Evolutionary conservation across 2,113 vertebrate species (phyloP), one percentile per base, ranked within the genome.

Genomic region (Setophaga coronata): DNA sequence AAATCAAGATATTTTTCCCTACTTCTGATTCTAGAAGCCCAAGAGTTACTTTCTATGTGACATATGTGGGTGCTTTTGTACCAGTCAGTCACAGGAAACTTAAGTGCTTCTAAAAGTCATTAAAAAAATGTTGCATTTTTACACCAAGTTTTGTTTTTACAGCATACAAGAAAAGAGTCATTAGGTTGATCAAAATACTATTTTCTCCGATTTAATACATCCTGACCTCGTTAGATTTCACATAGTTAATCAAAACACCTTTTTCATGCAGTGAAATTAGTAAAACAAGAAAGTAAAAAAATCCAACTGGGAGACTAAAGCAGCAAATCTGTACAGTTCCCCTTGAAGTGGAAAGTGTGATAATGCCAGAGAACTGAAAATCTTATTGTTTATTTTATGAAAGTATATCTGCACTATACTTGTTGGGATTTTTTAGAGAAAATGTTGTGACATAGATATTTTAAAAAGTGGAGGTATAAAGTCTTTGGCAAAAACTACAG

Each of bases 341-440:
- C 36, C 26, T 4, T 72, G 45, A 88, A 86, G 19, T 12, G 10
- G 29, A 56, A 54, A 89, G 15, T 3, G 0, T 74, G 57, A 60
- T 51, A 67, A 81, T 56, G n/a, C 17, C 26, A 56, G 6, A 25
- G 53, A 88, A 24, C 38, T 83, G 65, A 33, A 88, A 58, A 34
- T 53, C 24, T 84, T 51, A 40, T 2, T 1, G 2, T 28, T 87
- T 77, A 29, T 17, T 33, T 25, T 51, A 14, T n/a, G 17, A 56
- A 42, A 87, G 3, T 26, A 25, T 42, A 54, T 43, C 12, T 88
- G 24, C 7, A 90, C 18, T 40, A 42, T 18, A 16, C 21, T 42
- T 40, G 10, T 19, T 2, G 2, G 0, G 0, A 0, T 5, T 36
- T 43, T 69, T 65, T 16, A 62, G 2, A 82, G 47, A 6, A 80